Conservation (phyloP, 2,888 invertebrate species). For the Eudasyphora cyanicolor region DNA sequence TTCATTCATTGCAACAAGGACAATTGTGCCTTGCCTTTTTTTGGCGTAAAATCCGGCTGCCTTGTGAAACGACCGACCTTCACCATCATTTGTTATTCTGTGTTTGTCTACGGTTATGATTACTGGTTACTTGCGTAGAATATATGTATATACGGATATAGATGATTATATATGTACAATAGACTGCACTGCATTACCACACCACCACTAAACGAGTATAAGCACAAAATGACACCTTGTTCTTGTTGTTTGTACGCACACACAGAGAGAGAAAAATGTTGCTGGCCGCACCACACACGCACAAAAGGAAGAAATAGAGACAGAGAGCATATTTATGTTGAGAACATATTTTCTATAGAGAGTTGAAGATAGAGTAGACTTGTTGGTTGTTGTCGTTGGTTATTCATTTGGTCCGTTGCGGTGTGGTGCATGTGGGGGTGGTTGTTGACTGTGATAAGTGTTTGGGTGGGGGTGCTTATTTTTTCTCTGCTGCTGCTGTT, state of each 20-base stretch:
- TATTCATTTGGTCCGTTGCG: slow-evolving; percentile 34
- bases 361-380: slow-evolving; percentile 31
- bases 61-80: slow-evolving; percentile 60
- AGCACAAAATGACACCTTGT: neutral
- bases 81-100: slow-evolving; percentile 55
- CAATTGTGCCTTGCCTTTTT: slow-evolving; percentile 18
- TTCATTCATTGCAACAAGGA: slow-evolving; percentile 18
- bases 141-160: too few species aligned
- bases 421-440: neutral
- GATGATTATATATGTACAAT: neutral
- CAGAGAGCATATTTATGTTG: neutral
- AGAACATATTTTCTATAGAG: neutral
- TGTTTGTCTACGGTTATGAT: slow-evolving; percentile 27
- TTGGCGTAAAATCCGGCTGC: neutral
- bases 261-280: neutral
- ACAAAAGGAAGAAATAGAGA: slow-evolving; percentile 1
- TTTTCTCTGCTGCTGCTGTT: slow-evolving; percentile 53
- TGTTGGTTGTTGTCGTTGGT: slow-evolving; percentile 40
- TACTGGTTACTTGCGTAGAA: slow-evolving; percentile 12
- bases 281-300: neutral
- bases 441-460: neutral
- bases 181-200: neutral
- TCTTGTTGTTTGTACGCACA: slow-evolving; percentile 7
- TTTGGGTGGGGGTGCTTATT: slow-evolving; percentile 62
- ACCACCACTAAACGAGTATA: neutral